Conservation (phyloP, 2,113 vertebrate genomes). For the Lampris incognitus region DNA sequence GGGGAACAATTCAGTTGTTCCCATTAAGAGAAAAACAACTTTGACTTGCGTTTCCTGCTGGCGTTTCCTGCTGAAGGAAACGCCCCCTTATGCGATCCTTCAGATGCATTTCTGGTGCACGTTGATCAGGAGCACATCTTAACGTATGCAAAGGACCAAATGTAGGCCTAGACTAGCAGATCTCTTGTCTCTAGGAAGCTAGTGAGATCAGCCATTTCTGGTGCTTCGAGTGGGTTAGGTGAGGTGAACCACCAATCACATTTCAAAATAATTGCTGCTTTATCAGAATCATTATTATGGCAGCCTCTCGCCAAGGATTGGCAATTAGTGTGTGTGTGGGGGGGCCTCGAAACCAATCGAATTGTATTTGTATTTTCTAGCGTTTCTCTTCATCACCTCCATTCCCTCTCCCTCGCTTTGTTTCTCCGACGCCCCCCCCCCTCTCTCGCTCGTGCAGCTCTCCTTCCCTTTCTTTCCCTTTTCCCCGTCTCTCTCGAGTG, state of each 20-base stretch:
- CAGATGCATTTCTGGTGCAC: too few species aligned
- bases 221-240: conserved; percentile 13
- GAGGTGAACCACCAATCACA: conserved; percentile 18
- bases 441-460: background rate
- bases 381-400: background rate
- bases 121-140: background rate
- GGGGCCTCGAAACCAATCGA: background rate
- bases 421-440: background rate
- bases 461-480: background rate
- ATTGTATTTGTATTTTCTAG: conserved; percentile 1
- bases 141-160: too few species aligned
- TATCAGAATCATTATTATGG: conserved; percentile 42
- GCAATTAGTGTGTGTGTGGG: background rate
- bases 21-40: background rate
- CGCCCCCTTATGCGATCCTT: too few species aligned
- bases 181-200: conserved; percentile 35
- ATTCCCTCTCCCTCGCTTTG: too few species aligned
- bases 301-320: conserved; percentile 30
- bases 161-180: conserved; percentile 5
- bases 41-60: too few species aligned
- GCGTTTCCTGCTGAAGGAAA: too few species aligned
- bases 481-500: conserved; percentile 28
- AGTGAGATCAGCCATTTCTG: conserved; percentile 13
- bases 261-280: conserved; percentile 25
- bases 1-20: conserved; percentile 1